These are phyloP conservation scores for Eupithecia subumbrata DNA, from an alignment of 2,888 invertebrate genomes.

Conservation along the genomic window DNA sequence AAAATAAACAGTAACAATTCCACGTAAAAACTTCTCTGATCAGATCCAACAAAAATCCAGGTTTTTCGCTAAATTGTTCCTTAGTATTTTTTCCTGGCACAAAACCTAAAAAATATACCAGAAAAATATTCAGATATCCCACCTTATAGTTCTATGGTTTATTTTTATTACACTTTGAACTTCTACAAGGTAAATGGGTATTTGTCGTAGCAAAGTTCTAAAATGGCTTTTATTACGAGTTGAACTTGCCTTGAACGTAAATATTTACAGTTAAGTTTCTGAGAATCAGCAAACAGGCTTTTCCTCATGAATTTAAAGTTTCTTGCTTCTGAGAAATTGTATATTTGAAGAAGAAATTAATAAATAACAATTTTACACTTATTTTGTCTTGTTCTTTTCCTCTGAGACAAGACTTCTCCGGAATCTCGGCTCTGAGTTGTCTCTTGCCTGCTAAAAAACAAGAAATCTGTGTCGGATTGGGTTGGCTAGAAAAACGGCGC, in stretches of 20 bases:
- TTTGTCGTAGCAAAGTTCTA: slow-evolving; percentile 5
- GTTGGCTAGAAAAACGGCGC: no score
- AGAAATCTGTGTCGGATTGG: no score
- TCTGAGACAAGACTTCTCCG: no score
- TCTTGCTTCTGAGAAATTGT: neutral
- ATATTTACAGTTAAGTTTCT: slow-evolving; percentile 4
- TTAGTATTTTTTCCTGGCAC: neutral
- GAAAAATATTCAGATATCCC: slow-evolving; percentile 1
- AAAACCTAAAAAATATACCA: neutral
- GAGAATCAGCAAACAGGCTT: neutral
- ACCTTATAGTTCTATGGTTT: neutral
- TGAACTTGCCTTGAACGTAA: neutral
- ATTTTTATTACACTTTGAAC: slow-evolving; percentile 6
- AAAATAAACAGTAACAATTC: no score
- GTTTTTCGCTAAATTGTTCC: no score
- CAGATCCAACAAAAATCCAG: no score
- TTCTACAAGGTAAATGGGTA: neutral
- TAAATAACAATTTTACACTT: no score
- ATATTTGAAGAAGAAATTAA: neutral
- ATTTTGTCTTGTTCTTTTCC: no score
- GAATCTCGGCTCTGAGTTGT: no score
- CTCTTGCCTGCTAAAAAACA: no score
- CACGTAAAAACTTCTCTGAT: no score
- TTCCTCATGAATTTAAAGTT: neutral
- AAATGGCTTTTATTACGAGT: neutral